Base-by-base conservation (phyloP, 2,113 vertebrate genomes). In the Microcebus jonahi region DNA sequence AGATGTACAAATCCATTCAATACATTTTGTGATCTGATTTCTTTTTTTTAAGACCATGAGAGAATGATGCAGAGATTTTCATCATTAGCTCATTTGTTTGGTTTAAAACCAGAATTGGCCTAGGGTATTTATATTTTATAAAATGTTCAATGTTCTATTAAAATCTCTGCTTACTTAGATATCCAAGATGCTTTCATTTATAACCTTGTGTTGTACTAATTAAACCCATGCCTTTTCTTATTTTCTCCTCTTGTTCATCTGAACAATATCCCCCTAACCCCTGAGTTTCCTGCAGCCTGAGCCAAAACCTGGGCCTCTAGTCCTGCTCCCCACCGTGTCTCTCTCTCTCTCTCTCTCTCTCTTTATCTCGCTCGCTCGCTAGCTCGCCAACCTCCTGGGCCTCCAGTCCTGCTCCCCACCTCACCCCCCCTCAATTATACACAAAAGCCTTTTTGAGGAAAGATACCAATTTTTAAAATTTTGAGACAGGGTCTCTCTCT, bases 321-420 rank as follows among this genome's bases (percentile, higher is more conserved):
- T 98, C 77, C 99, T 98, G 99, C 99, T 98, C 99, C 99, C 99
- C 99, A 98, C 98, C 99, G 99, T 97, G 93, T 97, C 96, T 97
- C 90, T 97, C n/a, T n/a, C 89, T 98, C 76, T 96, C 94, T 77
- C 80, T 53, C 94, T 97, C 96, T 97, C 91, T 97, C 96, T 95
- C 88, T 98, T 71, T 96, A 91, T 71, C 80, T 53, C 7, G 6
- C 6, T 45, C 42, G 7, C 42, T 45, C 42, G 42, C 42, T 45
- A 1, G 42, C 42, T 45, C 42, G 39, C 39, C 39, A 42, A 42
- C 39, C 39, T 42, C 42, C 42, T 42, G 42, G 42, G 42, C 42
- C 42, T 42, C 42, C 6, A 42, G 42, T 42, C 42, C 42, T 42
- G 42, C 42, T 42, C 42, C 42, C 42, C 42, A 42, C 42, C 42